Conservation (phyloP, 2,888 invertebrate genomes). For the Morpho deidamia region DNA sequence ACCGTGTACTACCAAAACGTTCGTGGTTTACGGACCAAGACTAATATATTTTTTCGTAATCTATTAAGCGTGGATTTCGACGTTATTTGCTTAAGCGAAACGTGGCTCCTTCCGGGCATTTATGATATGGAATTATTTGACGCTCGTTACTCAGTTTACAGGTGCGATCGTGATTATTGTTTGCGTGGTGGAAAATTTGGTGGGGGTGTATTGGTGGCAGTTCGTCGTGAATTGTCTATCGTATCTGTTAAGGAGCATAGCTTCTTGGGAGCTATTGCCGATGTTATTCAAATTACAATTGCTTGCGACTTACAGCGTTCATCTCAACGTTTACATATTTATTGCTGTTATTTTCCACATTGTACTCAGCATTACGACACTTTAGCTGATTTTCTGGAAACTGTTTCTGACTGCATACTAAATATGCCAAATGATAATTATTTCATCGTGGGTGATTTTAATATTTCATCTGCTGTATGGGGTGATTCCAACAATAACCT, state of each 20-base stretch:
- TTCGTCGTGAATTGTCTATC: background rate
- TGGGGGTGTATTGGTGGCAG: background rate
- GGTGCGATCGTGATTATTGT: slow-evolving; percentile 2
- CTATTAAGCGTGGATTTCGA: background rate
- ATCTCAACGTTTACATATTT: background rate
- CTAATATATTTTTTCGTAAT: background rate
- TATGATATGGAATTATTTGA: slow-evolving; percentile 2
- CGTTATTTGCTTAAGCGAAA: background rate
- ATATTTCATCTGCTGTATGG: background rate
- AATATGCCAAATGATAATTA: background rate
- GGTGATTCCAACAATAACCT: background rate
- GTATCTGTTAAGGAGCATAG: background rate
- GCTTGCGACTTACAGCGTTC: background rate
- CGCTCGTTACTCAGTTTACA: background rate
- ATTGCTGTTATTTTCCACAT: background rate
- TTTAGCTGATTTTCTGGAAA: background rate
- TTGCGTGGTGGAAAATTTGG: background rate
- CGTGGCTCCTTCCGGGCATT: background rate
- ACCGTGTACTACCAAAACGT: slow-evolving; percentile 2
- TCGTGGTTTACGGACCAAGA: too few relatives aligned
- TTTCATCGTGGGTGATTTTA: background rate
- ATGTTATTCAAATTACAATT: background rate
- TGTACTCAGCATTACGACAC: background rate
- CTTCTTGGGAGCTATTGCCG: background rate
- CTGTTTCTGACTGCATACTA: background rate